Evolutionary conservation across 2,797 vertebrate genomes (phyloP).

Genomic region (Melanotaenia pygmaea): DNA sequence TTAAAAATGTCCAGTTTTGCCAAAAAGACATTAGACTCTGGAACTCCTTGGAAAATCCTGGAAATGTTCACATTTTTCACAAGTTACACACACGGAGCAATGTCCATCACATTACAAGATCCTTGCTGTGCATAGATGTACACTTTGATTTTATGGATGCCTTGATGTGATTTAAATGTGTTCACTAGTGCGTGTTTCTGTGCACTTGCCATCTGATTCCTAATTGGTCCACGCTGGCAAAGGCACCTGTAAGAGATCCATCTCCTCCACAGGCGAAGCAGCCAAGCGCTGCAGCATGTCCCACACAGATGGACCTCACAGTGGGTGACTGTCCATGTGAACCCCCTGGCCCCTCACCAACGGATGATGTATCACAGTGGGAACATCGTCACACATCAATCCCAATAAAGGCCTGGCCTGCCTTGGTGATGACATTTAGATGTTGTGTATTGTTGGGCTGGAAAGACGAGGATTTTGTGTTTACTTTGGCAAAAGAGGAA

Average conservation of each 20-base stretch:
- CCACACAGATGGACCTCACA: slow-evolving; percentile 77
- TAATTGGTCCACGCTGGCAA: slow-evolving; percentile 75
- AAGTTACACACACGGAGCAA: neutral
- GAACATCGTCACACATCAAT: slow-evolving; percentile 65
- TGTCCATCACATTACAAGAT: neutral
- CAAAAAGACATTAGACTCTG: neutral
- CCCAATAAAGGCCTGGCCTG: slow-evolving; percentile 56
- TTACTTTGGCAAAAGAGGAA: slow-evolving; percentile 44
- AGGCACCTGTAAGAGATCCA: slow-evolving; percentile 70
- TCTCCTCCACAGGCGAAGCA: slow-evolving; percentile 66
- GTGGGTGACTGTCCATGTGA: slow-evolving; percentile 56
- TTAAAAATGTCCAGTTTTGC: neutral
- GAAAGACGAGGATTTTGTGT: slow-evolving; percentile 36
- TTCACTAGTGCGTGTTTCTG: slow-evolving; percentile 19
- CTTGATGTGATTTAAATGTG: slow-evolving; percentile 13
- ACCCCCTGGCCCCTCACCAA: slow-evolving; percentile 56
- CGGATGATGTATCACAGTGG: slow-evolving; percentile 66
- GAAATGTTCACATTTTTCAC: neutral
- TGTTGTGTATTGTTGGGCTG: slow-evolving; percentile 42
- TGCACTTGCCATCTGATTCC: slow-evolving; percentile 44
- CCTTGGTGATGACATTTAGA: slow-evolving; percentile 61
- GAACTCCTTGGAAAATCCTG: neutral
- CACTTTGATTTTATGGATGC: slow-evolving; percentile 4
- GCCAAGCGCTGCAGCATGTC: slow-evolving; percentile 49
- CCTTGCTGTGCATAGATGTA: neutral